These are phyloP conservation scores for Cryptoprocta ferox DNA, from an alignment of 2,797 vertebrate genomes.

Conservation along the genomic window DNA sequence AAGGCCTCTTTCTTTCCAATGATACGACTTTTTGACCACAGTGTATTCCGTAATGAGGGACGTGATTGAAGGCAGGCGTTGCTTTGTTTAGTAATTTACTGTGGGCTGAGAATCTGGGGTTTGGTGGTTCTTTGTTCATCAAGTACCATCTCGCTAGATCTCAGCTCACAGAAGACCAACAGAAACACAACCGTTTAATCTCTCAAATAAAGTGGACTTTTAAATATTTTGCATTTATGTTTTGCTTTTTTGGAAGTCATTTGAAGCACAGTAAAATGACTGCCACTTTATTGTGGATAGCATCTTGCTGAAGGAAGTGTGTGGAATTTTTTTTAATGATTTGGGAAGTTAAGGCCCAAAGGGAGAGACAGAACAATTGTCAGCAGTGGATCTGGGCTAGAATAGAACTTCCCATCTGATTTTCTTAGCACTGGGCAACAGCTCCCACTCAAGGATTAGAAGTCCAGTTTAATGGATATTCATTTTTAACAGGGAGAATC, in stretches of 20 bases:
- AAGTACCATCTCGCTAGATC: background rate
- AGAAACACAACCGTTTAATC: background rate
- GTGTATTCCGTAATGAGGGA: background rate
- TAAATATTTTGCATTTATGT: slow-evolving; percentile 36
- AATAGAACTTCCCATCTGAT: background rate
- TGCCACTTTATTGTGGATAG: background rate
- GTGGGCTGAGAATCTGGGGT: background rate
- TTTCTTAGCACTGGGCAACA: background rate
- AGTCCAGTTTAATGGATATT: slow-evolving; percentile 26
- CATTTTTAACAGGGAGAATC: background rate
- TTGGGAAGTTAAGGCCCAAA: background rate
- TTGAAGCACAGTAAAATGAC: background rate
- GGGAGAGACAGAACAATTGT: background rate
- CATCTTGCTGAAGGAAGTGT: background rate
- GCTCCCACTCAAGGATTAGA: background rate
- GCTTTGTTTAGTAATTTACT: background rate
- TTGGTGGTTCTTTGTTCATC: background rate
- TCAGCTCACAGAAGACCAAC: background rate
- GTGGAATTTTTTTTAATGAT: background rate
- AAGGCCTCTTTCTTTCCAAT: background rate
- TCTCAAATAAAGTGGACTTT: background rate
- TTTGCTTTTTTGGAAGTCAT: background rate
- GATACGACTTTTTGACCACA: background rate
- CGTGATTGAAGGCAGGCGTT: background rate
- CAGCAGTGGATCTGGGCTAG: background rate